Evolutionary conservation across 2,113 vertebrate genomes (phyloP).

Genomic region (Pollachius pollachius): DNA sequence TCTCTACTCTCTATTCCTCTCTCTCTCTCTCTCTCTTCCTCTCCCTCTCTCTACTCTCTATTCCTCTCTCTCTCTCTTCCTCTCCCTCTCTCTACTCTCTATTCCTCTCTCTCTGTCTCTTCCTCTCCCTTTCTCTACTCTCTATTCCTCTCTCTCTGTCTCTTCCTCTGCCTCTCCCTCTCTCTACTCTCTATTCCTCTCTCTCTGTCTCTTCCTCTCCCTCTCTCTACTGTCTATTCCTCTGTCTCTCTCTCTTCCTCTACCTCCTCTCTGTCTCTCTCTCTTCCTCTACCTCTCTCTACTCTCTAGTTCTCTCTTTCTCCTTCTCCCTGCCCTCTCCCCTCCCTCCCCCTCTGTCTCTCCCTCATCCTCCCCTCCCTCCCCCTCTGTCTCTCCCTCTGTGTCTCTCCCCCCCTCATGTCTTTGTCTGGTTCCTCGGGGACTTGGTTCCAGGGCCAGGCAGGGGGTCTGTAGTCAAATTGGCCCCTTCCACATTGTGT

Average conservation of each 20-base stretch:
- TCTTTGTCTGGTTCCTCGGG: slow-evolving; percentile 19
- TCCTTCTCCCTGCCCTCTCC: too few species aligned
- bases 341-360: not conserved
- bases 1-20: too few species aligned
- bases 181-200: too few species aligned
- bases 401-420: not conserved
- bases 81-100: too few species aligned
- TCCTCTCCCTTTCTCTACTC: too few species aligned
- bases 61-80: not conserved
- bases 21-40: too few species aligned
- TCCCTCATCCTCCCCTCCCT: not conserved
- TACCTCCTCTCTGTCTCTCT: too few species aligned
- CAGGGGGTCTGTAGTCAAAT: slow-evolving; percentile 47
- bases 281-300: not conserved
- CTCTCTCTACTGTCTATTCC: too few species aligned
- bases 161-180: not conserved
- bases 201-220: too few species aligned
- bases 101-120: too few species aligned
- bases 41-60: not conserved
- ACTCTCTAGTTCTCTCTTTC: not conserved
- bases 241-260: too few species aligned
- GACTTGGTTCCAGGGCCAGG: slow-evolving; percentile 22
- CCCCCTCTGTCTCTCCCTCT: not conserved
- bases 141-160: too few species aligned
- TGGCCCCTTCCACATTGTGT: slow-evolving; percentile 41